Conservation (phyloP, 2,113 vertebrate species). For the Romanogobio albipinnatus region DNA sequence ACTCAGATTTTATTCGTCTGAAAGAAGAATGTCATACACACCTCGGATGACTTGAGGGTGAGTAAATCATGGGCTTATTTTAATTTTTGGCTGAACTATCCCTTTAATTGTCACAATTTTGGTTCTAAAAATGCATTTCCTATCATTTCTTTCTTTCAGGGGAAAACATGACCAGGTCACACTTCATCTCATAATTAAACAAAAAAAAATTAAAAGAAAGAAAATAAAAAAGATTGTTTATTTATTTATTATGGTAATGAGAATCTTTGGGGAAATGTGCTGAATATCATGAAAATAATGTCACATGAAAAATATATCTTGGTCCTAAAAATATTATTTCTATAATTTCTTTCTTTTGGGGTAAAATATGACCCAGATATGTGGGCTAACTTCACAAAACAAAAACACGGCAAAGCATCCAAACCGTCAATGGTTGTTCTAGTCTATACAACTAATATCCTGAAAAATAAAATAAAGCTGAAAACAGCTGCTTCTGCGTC, state of each 20-base stretch:
- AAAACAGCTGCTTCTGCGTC: slow-evolving; percentile 1
- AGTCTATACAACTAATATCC: not conserved
- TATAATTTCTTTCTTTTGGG: not conserved
- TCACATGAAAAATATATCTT: too few relatives aligned
- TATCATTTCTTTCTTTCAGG: too few relatives aligned
- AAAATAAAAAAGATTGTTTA: not conserved
- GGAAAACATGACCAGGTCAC: too few relatives aligned
- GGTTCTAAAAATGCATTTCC: too few relatives aligned
- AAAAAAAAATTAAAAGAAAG: not conserved
- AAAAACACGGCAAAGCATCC: not conserved
- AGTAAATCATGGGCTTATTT: too few relatives aligned
- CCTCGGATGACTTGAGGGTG: too few relatives aligned
- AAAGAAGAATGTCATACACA: too few relatives aligned
- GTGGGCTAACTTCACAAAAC: too few relatives aligned
- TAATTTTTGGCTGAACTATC: too few relatives aligned
- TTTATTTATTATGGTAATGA: not conserved
- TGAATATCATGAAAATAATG: not conserved
- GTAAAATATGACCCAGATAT: not conserved
- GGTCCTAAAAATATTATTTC: not conserved
- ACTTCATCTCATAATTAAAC: too few relatives aligned
- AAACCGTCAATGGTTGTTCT: not conserved
- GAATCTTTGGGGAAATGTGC: not conserved
- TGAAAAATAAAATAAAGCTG: not conserved
- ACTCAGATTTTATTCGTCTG: too few relatives aligned
- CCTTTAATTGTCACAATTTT: too few relatives aligned